Percentiles rank a stretch among this genome's conserved stretches.
phyloP scores from a whole-genome alignment of 1,140 invertebrate species.

The Danaus plexippus region DNA sequence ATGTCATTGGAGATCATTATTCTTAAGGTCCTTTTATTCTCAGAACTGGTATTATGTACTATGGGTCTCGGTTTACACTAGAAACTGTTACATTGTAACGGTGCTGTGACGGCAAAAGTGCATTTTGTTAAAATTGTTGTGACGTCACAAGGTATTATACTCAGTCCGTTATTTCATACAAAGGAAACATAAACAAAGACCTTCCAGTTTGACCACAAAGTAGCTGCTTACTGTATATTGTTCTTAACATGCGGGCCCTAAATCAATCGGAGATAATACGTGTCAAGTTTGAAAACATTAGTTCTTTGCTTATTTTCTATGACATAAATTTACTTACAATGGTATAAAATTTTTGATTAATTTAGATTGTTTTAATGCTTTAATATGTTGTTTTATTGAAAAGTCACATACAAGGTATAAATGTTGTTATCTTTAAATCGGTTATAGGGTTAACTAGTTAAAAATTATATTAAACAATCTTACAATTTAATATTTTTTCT shows the following conservation, averaged over 20 bases:
- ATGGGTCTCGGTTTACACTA: conserved; percentile 61
- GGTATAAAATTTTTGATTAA: too few relatives aligned
- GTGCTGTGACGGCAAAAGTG: conserved; percentile 54
- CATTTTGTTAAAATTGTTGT: conserved; percentile 49
- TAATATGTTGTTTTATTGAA: too few relatives aligned
- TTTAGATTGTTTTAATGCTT: too few relatives aligned
- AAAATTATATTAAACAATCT: too few relatives aligned
- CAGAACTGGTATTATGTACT: conserved; percentile 38
- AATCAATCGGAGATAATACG: conserved; percentile 32
- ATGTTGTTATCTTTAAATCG: too few relatives aligned
- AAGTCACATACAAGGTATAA: too few relatives aligned
- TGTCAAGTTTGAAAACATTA: too few relatives aligned
- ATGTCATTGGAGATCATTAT: conserved; percentile 49
- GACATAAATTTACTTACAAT: too few relatives aligned
- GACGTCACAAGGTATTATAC: conserved; percentile 58
- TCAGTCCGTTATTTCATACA: conserved; percentile 53
- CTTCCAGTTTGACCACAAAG: conserved; percentile 49
- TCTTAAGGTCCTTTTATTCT: conserved; percentile 44
- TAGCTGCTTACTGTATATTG: conserved; percentile 47
- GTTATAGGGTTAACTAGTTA: too few relatives aligned
- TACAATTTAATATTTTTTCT: too few relatives aligned
- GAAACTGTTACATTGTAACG: conserved; percentile 60
- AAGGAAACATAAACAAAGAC: conserved; percentile 48
- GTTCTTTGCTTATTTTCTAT: too few relatives aligned
- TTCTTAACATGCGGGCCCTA: conserved; percentile 30